phyloP scores from a whole-genome alignment of 2,113 vertebrate species.

The human region GRCh38 chr11:116234501-116235000 shows the following conservation, averaged over 20 bases:
- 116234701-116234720: neutral
- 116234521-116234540: neutral
- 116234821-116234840: neutral
- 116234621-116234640: neutral
- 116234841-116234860: neutral
- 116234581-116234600: accelerated
- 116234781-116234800: neutral
- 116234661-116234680: neutral
- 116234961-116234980: neutral
- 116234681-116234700: neutral
- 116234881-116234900: neutral
- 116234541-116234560: neutral
- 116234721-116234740: neutral
- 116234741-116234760: neutral
- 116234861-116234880: neutral
- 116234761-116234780: neutral
- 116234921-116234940: neutral
- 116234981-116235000: neutral
- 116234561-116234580: neutral
- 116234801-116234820: neutral
- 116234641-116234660: neutral
- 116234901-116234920: neutral
- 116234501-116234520: neutral
- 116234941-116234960: neutral
- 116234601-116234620: neutral